Evolutionary conservation across 2,797 vertebrate species (phyloP).

Genomic region (Ctenopoma kingsleyae): DNA sequence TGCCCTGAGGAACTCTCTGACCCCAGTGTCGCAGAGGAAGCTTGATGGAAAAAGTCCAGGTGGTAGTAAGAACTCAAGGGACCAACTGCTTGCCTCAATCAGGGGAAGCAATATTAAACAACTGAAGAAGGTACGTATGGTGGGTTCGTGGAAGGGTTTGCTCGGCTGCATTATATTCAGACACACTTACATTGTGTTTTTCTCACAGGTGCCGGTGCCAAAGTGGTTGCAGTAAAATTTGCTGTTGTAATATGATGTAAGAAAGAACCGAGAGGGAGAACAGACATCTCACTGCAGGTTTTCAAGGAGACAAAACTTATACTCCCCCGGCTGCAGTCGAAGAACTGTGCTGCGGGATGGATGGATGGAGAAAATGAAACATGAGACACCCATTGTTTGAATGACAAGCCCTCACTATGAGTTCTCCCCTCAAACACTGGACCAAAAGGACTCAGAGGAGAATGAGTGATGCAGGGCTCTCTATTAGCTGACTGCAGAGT

Average conservation of each 20-base stretch:
- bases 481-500: conserved; percentile 38
- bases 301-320: conserved; percentile 52
- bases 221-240: conserved; percentile 84
- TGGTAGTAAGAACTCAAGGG: conserved; percentile 91
- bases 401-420: conserved; percentile 67
- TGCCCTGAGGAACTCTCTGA: conserved; percentile 90
- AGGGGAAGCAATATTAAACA: conserved; percentile 89
- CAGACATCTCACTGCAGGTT: conserved; percentile 69
- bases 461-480: conserved; percentile 60
- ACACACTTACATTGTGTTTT: conserved; percentile 25
- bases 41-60: conserved; percentile 59
- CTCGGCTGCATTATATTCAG: not conserved
- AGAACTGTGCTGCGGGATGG: conserved; percentile 51
- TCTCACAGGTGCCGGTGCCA: conserved; percentile 82
- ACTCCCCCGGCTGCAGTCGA: conserved; percentile 47
- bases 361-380: conserved; percentile 42
- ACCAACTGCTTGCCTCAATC: conserved; percentile 96
- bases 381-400: conserved; percentile 40
- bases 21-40: conserved; percentile 91
- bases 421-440: conserved; percentile 80
- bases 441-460: conserved; percentile 74
- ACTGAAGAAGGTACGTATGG: conserved; percentile 91
- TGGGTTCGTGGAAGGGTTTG: not conserved
- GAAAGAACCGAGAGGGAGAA: conserved; percentile 50
- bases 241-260: conserved; percentile 39